Base-by-base conservation (phyloP, 1,140 invertebrate genomes). In the Hesperophylax magnus region DNA sequence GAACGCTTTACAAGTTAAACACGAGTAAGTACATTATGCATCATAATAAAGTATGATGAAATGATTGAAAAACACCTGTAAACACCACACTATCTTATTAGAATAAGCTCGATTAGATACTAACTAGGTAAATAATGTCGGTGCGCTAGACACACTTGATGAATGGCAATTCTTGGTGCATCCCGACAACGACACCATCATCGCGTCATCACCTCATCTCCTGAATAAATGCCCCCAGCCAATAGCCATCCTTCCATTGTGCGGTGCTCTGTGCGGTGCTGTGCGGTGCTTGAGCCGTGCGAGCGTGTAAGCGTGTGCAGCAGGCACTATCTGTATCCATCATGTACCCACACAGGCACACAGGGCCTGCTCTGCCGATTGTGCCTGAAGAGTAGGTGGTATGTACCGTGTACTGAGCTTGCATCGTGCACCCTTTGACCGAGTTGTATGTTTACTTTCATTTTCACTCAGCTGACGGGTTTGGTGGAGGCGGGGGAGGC, bases 381-480 rank as follows among this genome's bases (percentile, higher is more conserved):
- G 75, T 39, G 61, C 39, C 39, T 47, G 39, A 47, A 47, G 61
- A 18, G 22, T 14, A 14, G 39, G 39, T 47, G 47, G 17, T 69
- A 39, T 17, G 20, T 22, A 17, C 17, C 34, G 9, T 53, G 39
- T 72, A 53, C 39, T 22, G 47, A 72, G 52, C 39, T 52, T 56
- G 69, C 69, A 58, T 31, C 78, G 75, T 71, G 77, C 75, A 89
- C 89, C 89, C 89, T 90, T 90, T 90, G 89, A 90, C 89, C 89
- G 89, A 90, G 88, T 90, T 89, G 88, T 90, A 88, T 90, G 88
- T 90, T 89, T 89, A 90, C 89, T 90, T 90, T 90, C 89, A 87
- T 89, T 90, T 90, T 90, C 89, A 88, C 88, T 89, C 89, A 90
- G 89, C 89, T 89, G 89, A 88, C 88, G 88, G 86, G 87, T 22